Percentiles rank a stretch among this genome's conserved stretches.
Evolutionary conservation across 92 coral and sea anemone genomes (phyloP).

Genomic region (Epizoanthus stellaris): DNA sequence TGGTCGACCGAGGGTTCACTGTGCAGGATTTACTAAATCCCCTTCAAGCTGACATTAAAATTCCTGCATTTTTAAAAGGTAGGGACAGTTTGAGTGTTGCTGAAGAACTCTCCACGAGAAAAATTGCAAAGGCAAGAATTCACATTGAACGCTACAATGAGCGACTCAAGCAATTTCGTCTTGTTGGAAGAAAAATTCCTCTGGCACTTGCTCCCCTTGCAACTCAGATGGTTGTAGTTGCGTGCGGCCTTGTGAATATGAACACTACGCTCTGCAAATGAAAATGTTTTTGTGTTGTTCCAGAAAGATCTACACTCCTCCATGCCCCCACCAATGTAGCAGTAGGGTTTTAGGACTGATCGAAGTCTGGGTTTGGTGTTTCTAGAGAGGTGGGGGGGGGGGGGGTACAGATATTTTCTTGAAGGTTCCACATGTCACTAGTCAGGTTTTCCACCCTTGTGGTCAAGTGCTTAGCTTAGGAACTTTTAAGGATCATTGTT

Average conservation of each 20-base stretch:
- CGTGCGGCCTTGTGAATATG: slow-evolving; percentile 54
- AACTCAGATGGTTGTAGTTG: slow-evolving; percentile 74
- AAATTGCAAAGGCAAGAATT: slow-evolving; percentile 43
- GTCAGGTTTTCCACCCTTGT: no score
- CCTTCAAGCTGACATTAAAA: slow-evolving; percentile 52
- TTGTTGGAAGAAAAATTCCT: slow-evolving; percentile 57
- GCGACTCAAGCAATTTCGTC: slow-evolving; percentile 54
- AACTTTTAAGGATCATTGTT: no score
- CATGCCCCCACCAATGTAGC: no score
- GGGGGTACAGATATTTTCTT: no score
- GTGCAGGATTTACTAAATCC: slow-evolving; percentile 54
- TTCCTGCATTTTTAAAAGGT: slow-evolving; percentile 53
- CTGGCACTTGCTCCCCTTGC: slow-evolving; percentile 64
- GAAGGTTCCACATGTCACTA: no score
- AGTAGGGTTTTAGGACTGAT: no score
- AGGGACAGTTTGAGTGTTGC: slow-evolving; percentile 26
- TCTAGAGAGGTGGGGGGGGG: no score
- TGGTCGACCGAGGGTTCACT: slow-evolving; percentile 61
- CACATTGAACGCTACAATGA: slow-evolving; percentile 45
- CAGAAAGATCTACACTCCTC: no score
- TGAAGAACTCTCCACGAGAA: slow-evolving; percentile 45
- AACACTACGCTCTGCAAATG: no score
- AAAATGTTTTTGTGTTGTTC: no score
- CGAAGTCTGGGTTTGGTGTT: no score
- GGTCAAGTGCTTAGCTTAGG: no score